Base-by-base conservation (phyloP, 2,888 invertebrate genomes). In the Athripsodes cinereus region DNA sequence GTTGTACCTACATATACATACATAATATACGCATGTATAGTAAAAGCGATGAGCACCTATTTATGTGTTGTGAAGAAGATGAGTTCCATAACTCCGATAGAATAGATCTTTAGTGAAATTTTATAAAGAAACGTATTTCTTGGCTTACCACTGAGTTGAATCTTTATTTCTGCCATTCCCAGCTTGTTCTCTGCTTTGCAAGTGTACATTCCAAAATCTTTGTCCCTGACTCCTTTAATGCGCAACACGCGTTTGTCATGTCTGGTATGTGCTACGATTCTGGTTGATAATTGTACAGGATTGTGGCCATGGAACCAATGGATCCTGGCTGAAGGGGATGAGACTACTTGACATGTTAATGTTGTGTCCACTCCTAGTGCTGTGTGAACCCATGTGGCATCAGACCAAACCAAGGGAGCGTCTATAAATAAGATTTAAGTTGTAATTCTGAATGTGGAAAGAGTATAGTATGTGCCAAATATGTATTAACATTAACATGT, bases 191-290 rank as follows among this genome's bases (percentile, higher is more conserved):
- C 83, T 0, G 90, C 92, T 22, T 85, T 76, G 70, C 92, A 92
- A 2, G 87, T 84, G 70, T 91, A 92, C 68, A 84, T 83, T 0
- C 90, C 92, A 64, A 90, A 82, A 71, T 92, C 91, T 0, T 80
- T 71, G 53, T 78, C 78, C 34, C 81, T 80, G 0, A 90, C 87
- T 26, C 81, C 82, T 40, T 85, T 79, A 66, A 92, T 84, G 47
- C 88, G 76, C 56, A 92, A 72, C 65, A 81, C 81, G 66, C 90
- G 82, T 44, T 77, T 75, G 66, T 78, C 78, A 20, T 80, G 81
- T 2, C 76, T 74, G 0, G 76, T 78, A 67, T 83, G 80, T 58
- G 77, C 74, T 2, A 79, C 72, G 35, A 80, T 65, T 74, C 78
- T 72, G 20, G 76, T 74, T 55, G 75, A 75, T 40, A 78, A 71